A percentile compares a stretch with the other conserved stretches of the same genome.
Evolutionary conservation across 1,140 invertebrate genomes (phyloP).

Genomic region (Rhagoletis zephyria): DNA sequence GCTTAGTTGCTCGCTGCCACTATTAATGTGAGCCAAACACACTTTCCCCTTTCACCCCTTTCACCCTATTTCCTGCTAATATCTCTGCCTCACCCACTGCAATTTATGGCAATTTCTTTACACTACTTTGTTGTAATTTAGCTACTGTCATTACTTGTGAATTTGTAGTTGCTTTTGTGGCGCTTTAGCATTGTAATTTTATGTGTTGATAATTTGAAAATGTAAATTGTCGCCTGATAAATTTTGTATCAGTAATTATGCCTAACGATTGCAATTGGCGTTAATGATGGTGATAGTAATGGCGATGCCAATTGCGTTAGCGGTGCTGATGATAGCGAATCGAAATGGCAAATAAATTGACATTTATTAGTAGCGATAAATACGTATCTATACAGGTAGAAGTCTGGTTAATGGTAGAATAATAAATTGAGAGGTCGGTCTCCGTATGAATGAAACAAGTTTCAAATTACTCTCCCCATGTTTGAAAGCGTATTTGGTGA

Average conservation of each 20-base stretch:
- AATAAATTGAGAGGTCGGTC: too few relatives aligned
- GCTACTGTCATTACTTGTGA: background rate
- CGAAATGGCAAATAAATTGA: slow-evolving; percentile 37
- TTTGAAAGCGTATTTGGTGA: too few relatives aligned
- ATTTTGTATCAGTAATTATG: slow-evolving; percentile 42
- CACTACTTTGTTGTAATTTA: slow-evolving; percentile 16
- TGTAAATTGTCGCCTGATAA: slow-evolving; percentile 41
- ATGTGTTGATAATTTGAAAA: slow-evolving; percentile 49
- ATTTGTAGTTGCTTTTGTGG: background rate
- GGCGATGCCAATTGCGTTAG: background rate
- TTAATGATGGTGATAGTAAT: background rate
- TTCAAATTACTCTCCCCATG: too few relatives aligned
- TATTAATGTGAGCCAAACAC: background rate
- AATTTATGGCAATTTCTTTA: background rate
- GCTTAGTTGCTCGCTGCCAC: background rate
- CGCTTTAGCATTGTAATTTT: background rate
- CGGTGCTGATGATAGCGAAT: background rate
- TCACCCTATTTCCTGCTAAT: too few relatives aligned
- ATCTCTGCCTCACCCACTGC: background rate
- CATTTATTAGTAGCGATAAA: background rate
- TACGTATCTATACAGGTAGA: too few relatives aligned
- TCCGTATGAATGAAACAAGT: too few relatives aligned
- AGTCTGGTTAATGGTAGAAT: too few relatives aligned
- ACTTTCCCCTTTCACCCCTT: background rate
- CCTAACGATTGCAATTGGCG: slow-evolving; percentile 25